These are phyloP conservation scores for Ptychobarbus kaznakovi DNA, from an alignment of 2,797 vertebrate genomes.

Conservation along the genomic window DNA sequence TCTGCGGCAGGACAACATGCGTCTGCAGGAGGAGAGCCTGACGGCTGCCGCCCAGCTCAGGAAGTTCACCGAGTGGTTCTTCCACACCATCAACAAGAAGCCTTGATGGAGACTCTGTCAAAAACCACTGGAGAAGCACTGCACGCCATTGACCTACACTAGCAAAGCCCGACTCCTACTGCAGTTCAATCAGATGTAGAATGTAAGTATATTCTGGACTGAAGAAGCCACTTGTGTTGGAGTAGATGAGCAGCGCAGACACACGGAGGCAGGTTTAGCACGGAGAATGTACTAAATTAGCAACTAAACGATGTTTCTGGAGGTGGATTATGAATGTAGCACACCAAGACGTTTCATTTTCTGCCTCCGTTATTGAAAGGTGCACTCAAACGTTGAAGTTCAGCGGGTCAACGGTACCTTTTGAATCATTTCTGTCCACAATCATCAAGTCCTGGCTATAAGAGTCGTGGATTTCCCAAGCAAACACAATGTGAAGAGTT, in stretches of 20 bases:
- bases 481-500: constrained; percentile 72
- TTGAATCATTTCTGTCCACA: constrained; percentile 89
- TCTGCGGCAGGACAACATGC: constrained; percentile 95
- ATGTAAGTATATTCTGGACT: constrained; percentile 38
- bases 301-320: constrained; percentile 25
- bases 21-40: constrained; percentile 95
- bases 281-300: constrained; percentile 70
- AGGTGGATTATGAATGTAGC: constrained; percentile 83
- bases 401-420: constrained; percentile 12
- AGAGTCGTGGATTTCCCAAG: constrained; percentile 79
- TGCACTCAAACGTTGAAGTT: constrained; percentile 67
- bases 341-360: constrained; percentile 70
- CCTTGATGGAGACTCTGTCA: constrained; percentile 67
- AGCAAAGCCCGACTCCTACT: constrained; percentile 23
- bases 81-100: constrained; percentile 94
- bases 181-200: constrained; percentile 20
- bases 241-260: not conserved
- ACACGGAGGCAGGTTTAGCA: constrained; percentile 31
- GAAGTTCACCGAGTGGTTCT: constrained; percentile 98
- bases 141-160: not conserved
- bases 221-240: not conserved
- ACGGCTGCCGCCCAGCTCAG: constrained; percentile 93
- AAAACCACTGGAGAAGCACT: constrained; percentile 17
- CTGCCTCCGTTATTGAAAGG: constrained; percentile 75
- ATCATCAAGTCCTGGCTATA: constrained; percentile 96